Percentiles rank a stretch among this genome's conserved stretches.
Evolutionary conservation across 2,888 invertebrate genomes (phyloP).

Genomic region (Acrobasis suavella): DNA sequence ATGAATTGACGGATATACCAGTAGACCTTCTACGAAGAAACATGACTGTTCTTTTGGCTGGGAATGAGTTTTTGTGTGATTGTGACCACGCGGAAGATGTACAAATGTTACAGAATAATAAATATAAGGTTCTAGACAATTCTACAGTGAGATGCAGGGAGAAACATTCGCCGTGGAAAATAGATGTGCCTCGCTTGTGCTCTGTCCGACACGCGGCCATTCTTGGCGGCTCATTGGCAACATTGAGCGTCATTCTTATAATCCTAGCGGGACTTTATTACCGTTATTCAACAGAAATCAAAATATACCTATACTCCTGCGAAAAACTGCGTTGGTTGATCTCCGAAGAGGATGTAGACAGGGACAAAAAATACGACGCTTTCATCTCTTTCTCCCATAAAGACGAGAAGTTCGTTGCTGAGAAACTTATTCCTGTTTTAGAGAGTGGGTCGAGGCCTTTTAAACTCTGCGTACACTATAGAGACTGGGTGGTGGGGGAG

Average conservation of each 20-base stretch:
- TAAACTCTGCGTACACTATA: slow-evolving; percentile 86
- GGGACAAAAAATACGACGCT: slow-evolving; percentile 84
- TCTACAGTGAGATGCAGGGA: slow-evolving; percentile 30
- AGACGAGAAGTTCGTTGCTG: slow-evolving; percentile 87
- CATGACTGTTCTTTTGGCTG: not conserved
- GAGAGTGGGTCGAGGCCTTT: slow-evolving; percentile 74
- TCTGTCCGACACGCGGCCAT: slow-evolving; percentile 30
- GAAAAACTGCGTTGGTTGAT: slow-evolving; percentile 32
- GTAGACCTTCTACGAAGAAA: not conserved
- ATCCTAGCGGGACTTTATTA: slow-evolving; percentile 27
- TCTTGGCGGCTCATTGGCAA: slow-evolving; percentile 30
- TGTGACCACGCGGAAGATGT: not conserved
- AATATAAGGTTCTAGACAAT: slow-evolving; percentile 32
- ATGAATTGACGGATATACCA: not conserved
- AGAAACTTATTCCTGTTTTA: slow-evolving; percentile 85
- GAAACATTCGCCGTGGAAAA: slow-evolving; percentile 22
- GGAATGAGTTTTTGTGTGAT: slow-evolving; percentile 5
- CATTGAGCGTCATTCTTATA: slow-evolving; percentile 23
- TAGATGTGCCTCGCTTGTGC: slow-evolving; percentile 39
- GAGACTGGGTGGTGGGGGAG: slow-evolving; percentile 89
- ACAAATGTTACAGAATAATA: slow-evolving; percentile 3
- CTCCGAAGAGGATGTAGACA: slow-evolving; percentile 34
- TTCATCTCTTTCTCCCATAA: slow-evolving; percentile 91
- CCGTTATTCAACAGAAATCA: slow-evolving; percentile 35
- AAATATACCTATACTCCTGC: slow-evolving; percentile 35